Evolutionary conservation across 2,888 invertebrate genomes (phyloP).

Genomic region (Prostheceraeus crozeri): DNA sequence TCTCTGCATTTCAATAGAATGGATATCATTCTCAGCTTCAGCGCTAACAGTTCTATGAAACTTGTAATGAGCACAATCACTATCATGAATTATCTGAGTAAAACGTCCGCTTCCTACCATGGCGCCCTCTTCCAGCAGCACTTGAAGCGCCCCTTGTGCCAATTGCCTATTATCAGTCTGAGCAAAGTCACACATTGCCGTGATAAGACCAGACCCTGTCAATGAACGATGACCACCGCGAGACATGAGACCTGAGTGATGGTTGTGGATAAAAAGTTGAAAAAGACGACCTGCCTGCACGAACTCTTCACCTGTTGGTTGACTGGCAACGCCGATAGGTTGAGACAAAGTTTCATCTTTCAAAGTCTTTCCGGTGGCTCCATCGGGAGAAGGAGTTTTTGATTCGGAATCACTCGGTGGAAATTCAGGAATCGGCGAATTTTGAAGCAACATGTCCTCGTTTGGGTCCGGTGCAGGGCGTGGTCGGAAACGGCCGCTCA

Average conservation of each 20-base stretch:
- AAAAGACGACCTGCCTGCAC: too few species aligned
- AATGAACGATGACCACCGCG: conserved; percentile 64
- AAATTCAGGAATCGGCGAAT: too few species aligned
- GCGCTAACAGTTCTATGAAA: not conserved
- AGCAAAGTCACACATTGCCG: conserved; percentile 68
- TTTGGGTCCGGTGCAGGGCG: too few species aligned
- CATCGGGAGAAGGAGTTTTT: too few species aligned
- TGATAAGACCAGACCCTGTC: conserved; percentile 73
- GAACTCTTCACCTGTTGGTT: too few species aligned
- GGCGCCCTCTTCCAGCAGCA: conserved; percentile 70
- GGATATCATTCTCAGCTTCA: not conserved
- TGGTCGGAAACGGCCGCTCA: too few species aligned
- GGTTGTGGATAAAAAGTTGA: conserved; percentile 11
- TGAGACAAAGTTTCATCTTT: too few species aligned
- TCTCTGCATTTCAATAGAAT: conserved; percentile 62
- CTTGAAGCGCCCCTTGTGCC: conserved; percentile 76
- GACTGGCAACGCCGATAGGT: too few species aligned
- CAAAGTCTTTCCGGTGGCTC: too few species aligned
- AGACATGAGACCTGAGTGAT: not conserved
- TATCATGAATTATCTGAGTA: conserved; percentile 39
- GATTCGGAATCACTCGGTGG: too few species aligned
- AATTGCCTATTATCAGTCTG: conserved; percentile 64
- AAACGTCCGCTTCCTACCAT: conserved; percentile 65
- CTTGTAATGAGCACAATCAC: conserved; percentile 32
- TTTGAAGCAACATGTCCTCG: too few species aligned